Evolutionary conservation across 2,888 invertebrate genomes (phyloP), one percentile per base, ranked within the genome.

Genomic region (Cloeon dipterum): DNA sequence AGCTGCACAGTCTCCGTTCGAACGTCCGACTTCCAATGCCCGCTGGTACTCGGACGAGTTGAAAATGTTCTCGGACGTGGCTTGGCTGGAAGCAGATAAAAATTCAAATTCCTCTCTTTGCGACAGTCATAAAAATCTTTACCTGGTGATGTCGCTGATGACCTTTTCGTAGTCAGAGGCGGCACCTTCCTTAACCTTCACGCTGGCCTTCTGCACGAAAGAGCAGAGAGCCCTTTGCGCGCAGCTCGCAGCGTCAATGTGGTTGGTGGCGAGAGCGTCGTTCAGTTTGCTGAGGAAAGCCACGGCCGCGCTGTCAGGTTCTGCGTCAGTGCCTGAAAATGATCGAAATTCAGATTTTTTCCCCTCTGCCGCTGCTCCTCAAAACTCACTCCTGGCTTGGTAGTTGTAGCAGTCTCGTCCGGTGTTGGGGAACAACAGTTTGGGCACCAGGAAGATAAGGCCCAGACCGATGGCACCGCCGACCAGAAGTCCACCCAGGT

Each of bases 401-500:
- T 5, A n/a, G 29, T 16, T 16, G 16, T 16, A 14, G n/a, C 78
- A 65, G 25, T 74, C 77, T 41, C 72, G 70, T 20, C 67, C 63
- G 3, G 66, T 68, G 26, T 73, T 72, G 4, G 69, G 63, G 41
- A 74, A 68, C 3, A 82, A 65, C 26, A 83, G 54, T 55, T 83
- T 83, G 1, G 83, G 83, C 34, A 82, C 63, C 3, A 83, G 68
- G 14, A 83, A 60, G 40, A 83, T 70, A 2, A 79, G 78, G 11
- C 82, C 82, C 35, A 83, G 69, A 1, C 83, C 83, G 33, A 83
- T 63, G 2, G 82, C 63, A 3, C 81, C 78, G 1, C 83, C 83
- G 18, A 83, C 57, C 5, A 82, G 67, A 7, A 83, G 70, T 1
- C 82, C 83, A 5, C 82, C 83, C 1, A 83, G 59, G 48, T 83